phyloP scores from a whole-genome alignment of 2,797 vertebrate species.

The Peromyscus attwateri region DNA sequence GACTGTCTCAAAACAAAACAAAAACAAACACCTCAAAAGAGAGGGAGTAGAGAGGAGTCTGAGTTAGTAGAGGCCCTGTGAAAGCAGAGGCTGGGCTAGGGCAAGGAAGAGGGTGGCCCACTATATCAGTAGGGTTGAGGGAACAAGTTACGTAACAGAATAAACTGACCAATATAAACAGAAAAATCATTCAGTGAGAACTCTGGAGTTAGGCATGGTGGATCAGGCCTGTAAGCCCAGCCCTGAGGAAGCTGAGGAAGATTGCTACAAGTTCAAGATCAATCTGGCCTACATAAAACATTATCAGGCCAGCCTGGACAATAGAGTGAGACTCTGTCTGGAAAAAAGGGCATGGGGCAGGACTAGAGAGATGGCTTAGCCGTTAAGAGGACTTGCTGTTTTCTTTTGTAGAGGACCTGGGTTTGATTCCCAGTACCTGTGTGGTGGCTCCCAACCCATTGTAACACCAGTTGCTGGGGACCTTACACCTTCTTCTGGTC shows the following conservation, averaged over 20 bases:
- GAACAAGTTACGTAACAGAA: not conserved
- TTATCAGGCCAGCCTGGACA: not conserved
- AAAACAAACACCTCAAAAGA: not conserved
- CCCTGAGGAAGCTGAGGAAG: not conserved
- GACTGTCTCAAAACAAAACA: not conserved
- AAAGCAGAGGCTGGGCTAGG: not conserved
- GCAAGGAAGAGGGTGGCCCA: not conserved
- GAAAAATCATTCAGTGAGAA: conserved; percentile 35
- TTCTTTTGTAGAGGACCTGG: not conserved
- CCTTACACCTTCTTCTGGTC: not conserved
- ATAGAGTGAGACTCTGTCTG: not conserved
- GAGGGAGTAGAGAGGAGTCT: not conserved
- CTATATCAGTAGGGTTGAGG: not conserved
- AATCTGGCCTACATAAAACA: not conserved
- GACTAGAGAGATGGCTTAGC: too few relatives aligned
- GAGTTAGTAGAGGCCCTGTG: not conserved
- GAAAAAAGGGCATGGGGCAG: not conserved
- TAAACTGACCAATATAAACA: not conserved
- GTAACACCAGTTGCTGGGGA: not conserved
- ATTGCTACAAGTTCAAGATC: not conserved
- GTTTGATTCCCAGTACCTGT: not conserved
- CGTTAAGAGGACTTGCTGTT: not conserved
- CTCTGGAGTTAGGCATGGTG: not conserved
- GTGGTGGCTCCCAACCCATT: not conserved
- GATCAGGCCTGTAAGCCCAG: not conserved